Conservation (phyloP, 92 coral and sea anemone species). For the Phenganax stokvisi region DNA sequence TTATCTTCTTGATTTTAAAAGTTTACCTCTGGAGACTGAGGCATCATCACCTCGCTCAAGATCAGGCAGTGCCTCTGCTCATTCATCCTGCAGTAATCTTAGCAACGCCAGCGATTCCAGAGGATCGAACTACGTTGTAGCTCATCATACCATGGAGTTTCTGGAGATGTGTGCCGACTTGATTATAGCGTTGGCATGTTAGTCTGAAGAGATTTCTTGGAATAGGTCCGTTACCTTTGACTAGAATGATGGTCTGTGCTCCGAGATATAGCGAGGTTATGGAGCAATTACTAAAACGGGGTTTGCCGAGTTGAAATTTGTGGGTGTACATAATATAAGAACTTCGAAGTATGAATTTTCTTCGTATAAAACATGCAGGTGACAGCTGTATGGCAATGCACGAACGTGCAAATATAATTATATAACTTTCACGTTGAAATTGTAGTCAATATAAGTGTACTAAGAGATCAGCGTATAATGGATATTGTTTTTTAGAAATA, state of each 20-base stretch:
- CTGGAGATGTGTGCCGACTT: conserved; percentile 95
- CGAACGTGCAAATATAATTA: too few relatives aligned
- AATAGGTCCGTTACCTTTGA: not conserved
- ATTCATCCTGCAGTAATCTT: conserved; percentile 86
- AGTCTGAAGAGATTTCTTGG: not conserved
- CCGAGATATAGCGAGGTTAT: not conserved
- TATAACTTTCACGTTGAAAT: too few relatives aligned
- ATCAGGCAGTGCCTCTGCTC: conserved; percentile 75
- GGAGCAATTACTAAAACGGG: not conserved
- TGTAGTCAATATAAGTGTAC: too few relatives aligned
- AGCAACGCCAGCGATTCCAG: conserved; percentile 57
- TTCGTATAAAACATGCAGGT: too few relatives aligned
- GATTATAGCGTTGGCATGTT: conserved; percentile 89
- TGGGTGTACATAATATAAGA: too few relatives aligned
- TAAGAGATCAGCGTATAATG: too few relatives aligned
- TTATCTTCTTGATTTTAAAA: conserved; percentile 85
- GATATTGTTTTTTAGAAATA: too few relatives aligned
- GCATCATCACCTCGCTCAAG: conserved; percentile 37
- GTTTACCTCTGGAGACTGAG: conserved; percentile 63
- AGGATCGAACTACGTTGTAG: conserved; percentile 38
- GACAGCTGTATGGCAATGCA: too few relatives aligned
- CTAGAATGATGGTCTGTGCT: too few relatives aligned
- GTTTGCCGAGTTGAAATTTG: too few relatives aligned
- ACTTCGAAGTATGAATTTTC: too few relatives aligned
- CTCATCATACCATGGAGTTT: conserved; percentile 86